Evolutionary conservation across 92 coral and sea anemone genomes (phyloP).

Genomic region (Porites evermanni): DNA sequence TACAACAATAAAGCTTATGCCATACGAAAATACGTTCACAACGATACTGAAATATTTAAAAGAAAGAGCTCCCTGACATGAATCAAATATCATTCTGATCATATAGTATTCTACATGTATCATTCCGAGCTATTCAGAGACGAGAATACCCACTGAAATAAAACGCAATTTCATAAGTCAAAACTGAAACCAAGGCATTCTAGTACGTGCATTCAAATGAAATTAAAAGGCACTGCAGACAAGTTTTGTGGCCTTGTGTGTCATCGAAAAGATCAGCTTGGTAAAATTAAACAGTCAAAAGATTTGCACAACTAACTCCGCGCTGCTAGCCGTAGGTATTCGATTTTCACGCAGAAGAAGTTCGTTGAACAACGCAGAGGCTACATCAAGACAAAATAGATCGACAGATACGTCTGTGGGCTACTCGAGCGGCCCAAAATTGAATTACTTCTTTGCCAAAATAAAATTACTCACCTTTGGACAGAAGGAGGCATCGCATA

Average conservation of each 20-base stretch:
- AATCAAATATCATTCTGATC: too few species aligned
- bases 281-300: background rate
- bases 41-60: too few species aligned
- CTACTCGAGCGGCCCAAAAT: background rate
- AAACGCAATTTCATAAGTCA: background rate
- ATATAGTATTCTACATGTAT: background rate
- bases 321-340: too few species aligned
- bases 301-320: too few species aligned
- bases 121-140: too few species aligned
- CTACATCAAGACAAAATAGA: background rate
- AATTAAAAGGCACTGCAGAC: background rate
- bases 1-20: background rate
- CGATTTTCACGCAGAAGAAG: too few species aligned
- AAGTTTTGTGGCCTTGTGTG: background rate
- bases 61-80: too few species aligned
- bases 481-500: slow-evolving; percentile 17
- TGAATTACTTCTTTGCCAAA: background rate
- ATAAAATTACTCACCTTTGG: slow-evolving; percentile 19
- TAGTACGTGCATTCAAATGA: background rate
- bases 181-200: background rate
- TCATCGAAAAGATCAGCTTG: background rate
- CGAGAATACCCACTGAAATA: background rate
- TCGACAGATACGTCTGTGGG: background rate
- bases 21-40: too few species aligned
- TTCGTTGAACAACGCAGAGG: background rate